Conservation (phyloP, 1,140 invertebrate species). For the Neuroterus valhalla region DNA sequence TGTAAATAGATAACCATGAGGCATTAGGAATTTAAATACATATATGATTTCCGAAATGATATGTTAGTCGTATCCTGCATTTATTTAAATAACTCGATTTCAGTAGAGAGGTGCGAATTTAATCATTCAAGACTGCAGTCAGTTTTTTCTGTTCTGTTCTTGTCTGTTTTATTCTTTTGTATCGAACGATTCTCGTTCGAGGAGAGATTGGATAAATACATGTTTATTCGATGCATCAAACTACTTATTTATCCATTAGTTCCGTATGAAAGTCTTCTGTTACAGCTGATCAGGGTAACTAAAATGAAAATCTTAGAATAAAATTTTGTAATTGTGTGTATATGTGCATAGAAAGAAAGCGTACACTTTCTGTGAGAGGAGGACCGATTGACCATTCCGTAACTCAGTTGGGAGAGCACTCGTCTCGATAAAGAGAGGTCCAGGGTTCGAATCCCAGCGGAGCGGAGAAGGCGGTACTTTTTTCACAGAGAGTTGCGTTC, state of each 20-base stretch:
- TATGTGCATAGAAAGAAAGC: too few relatives aligned
- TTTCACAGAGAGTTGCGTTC: too few relatives aligned
- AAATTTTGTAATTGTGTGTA: too few relatives aligned
- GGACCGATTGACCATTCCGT: too few relatives aligned
- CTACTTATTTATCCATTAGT: background rate
- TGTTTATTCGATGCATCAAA: constrained; percentile 3
- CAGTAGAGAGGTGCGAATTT: constrained; percentile 21
- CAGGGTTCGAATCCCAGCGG: too few relatives aligned
- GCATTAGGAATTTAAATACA: constrained; percentile 74
- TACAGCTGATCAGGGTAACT: too few relatives aligned
- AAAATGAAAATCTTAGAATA: too few relatives aligned
- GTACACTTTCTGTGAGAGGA: too few relatives aligned
- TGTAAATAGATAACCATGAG: constrained; percentile 74
- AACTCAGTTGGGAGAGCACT: too few relatives aligned
- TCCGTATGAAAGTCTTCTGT: background rate
- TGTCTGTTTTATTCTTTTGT: constrained; percentile 37
- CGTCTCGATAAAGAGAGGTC: too few relatives aligned
- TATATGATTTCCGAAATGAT: constrained; percentile 65
- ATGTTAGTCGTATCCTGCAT: constrained; percentile 56
- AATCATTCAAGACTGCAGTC: background rate
- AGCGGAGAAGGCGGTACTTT: too few relatives aligned
- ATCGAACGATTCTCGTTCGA: constrained; percentile 6
- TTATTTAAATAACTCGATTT: constrained; percentile 37
- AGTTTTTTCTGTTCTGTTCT: constrained; percentile 33
- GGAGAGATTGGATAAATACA: constrained; percentile 5